Evolutionary conservation across 2,113 vertebrate species (phyloP).

Genomic region (Porphyrio hochstetteri): DNA sequence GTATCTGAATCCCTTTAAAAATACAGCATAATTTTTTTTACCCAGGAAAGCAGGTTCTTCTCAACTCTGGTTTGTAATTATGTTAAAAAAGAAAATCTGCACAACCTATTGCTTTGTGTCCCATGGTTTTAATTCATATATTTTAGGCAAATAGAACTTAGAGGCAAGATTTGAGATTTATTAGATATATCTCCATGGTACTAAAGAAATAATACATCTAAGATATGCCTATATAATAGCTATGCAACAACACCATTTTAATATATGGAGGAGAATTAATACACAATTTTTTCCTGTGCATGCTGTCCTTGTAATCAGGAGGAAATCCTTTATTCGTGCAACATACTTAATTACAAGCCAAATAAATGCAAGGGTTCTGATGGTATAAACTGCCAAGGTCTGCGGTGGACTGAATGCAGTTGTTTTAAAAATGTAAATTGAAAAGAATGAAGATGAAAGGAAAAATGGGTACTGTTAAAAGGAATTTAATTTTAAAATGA

Average conservation of each 20-base stretch:
- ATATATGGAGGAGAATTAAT: background rate
- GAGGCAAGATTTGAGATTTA: background rate
- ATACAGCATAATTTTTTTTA: background rate
- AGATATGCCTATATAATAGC: background rate
- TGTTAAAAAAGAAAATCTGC: background rate
- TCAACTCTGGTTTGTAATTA: background rate
- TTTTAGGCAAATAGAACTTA: background rate
- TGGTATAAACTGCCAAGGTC: background rate
- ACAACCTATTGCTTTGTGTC: background rate
- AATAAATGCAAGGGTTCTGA: background rate
- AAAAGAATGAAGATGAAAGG: background rate
- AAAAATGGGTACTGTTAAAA: background rate
- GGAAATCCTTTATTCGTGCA: background rate
- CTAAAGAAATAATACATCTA: background rate
- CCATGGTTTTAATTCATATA: background rate
- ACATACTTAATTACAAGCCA: background rate
- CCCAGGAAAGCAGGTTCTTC: background rate
- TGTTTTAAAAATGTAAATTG: constrained; percentile 10
- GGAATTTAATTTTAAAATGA: background rate
- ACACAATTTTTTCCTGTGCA: background rate
- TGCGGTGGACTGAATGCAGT: background rate
- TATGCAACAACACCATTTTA: background rate
- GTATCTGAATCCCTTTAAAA: background rate
- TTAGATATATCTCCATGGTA: background rate
- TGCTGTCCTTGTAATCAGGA: background rate